Conservation (phyloP, 2,113 vertebrate genomes). For the Mixornis gularis region DNA sequence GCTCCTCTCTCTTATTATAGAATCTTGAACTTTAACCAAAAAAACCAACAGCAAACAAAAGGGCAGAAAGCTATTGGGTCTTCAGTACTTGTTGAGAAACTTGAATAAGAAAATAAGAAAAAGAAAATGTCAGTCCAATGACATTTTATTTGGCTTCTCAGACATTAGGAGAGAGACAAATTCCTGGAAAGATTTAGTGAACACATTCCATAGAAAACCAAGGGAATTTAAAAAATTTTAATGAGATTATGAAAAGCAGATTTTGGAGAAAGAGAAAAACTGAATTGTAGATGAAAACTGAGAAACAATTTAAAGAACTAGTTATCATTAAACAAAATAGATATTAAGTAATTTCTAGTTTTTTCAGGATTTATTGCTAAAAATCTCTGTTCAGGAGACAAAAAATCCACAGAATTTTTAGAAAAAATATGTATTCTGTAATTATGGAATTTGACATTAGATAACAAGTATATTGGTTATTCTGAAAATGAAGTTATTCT, state of each 20-base stretch:
- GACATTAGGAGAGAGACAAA: background rate
- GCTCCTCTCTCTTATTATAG: background rate
- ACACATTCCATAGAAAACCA: background rate
- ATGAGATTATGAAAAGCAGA: background rate
- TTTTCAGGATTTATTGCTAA: background rate
- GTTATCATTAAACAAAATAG: background rate
- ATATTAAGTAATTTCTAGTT: background rate
- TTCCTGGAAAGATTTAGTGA: background rate
- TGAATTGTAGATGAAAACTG: background rate
- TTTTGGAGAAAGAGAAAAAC: background rate
- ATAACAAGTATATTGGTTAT: background rate
- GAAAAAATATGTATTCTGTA: rapidly evolving
- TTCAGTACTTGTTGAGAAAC: background rate
- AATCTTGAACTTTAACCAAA: background rate
- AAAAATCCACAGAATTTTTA: background rate
- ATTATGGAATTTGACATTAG: background rate
- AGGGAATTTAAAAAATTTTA: background rate
- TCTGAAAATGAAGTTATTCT: background rate
- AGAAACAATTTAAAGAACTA: background rate
- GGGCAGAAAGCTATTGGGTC: background rate
- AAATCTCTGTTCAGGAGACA: background rate
- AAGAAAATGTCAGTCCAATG: background rate
- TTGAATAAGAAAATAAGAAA: background rate
- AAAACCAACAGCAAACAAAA: background rate
- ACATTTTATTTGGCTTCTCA: background rate